A percentile compares a stretch with the other conserved stretches of the same genome.
phyloP scores from a whole-genome alignment of 2,797 vertebrate genomes.

The Podarcis siculus region DNA sequence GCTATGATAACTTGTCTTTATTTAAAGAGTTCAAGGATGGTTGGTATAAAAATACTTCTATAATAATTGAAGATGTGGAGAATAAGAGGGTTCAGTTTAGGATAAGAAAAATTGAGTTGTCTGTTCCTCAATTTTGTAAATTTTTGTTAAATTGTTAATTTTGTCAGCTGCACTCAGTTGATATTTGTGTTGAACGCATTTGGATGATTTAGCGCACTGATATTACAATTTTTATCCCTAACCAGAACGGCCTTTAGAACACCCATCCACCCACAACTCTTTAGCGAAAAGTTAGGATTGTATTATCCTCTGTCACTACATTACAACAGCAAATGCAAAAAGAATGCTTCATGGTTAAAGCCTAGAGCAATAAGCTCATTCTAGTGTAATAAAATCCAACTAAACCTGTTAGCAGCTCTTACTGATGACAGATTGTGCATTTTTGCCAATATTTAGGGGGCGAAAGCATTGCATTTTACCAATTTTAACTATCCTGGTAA shows the following conservation, averaged over 20 bases:
- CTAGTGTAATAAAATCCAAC: slow-evolving; percentile 47
- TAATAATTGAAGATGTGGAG: neutral
- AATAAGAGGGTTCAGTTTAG: neutral
- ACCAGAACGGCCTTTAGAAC: neutral
- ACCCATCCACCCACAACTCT: neutral
- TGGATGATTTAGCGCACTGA: neutral
- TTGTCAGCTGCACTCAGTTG: neutral
- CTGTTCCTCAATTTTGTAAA: neutral
- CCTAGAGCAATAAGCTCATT: slow-evolving; percentile 39
- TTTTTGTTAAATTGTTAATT: neutral
- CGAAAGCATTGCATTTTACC: slow-evolving; percentile 52
- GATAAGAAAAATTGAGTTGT: neutral
- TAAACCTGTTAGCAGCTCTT: slow-evolving; percentile 47
- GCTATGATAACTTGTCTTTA: neutral
- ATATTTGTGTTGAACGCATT: neutral
- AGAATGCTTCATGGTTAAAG: slow-evolving; percentile 48
- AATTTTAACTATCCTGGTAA: neutral
- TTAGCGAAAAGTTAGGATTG: slow-evolving; percentile 25
- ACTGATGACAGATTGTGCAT: slow-evolving; percentile 3
- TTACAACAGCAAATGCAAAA: slow-evolving; percentile 36
- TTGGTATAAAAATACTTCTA: neutral
- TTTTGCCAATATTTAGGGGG: slow-evolving; percentile 51
- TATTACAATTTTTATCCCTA: slow-evolving; percentile 35
- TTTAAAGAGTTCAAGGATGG: neutral
- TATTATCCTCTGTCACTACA: slow-evolving; percentile 25